Percentiles rank a stretch among this genome's conserved stretches.
Evolutionary conservation across 1,140 invertebrate genomes (phyloP).

Genomic region (Phthorimaea operculella): DNA sequence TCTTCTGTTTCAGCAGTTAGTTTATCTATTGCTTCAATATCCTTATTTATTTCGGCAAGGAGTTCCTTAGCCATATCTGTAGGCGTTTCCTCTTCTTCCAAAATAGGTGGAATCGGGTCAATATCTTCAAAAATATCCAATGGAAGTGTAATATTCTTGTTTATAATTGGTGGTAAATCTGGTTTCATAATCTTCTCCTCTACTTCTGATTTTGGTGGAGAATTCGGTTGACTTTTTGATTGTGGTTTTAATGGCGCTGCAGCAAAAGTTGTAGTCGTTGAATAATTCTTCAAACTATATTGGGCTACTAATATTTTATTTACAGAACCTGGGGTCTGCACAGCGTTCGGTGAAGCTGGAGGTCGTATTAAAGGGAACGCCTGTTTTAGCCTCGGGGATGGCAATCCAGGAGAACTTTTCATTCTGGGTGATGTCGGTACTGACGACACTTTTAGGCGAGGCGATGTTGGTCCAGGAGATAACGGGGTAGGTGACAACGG

Average conservation of each 20-base stretch:
- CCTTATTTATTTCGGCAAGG: conserved; percentile 64
- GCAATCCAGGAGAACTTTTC: conserved; percentile 70
- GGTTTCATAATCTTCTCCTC: conserved; percentile 42
- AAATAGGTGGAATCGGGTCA: conserved; percentile 52
- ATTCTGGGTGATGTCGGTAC: conserved; percentile 77
- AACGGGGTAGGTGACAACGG: conserved; percentile 69
- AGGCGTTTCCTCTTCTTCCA: conserved; percentile 52
- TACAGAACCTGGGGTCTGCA: conserved; percentile 49
- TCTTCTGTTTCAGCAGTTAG: conserved; percentile 61
- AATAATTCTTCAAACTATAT: conserved; percentile 60
- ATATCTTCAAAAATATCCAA: conserved; percentile 52
- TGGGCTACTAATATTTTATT: conserved; percentile 62
- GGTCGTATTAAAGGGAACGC: conserved; percentile 70
- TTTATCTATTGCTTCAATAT: conserved; percentile 66
- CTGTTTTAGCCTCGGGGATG: conserved; percentile 72
- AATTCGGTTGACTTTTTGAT: conserved; percentile 65
- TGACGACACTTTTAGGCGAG: conserved; percentile 71
- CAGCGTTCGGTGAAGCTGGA: conserved; percentile 68
- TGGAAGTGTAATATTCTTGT: conserved; percentile 26
- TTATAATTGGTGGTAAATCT: conserved; percentile 33
- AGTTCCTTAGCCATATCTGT: conserved; percentile 53
- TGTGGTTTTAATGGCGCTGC: conserved; percentile 41
- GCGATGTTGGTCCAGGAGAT: conserved; percentile 72
- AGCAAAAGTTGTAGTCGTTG: conserved; percentile 32
- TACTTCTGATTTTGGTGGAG: conserved; percentile 56